Conservation (phyloP, 2,888 invertebrate species). For the Tineola bisselliella region DNA sequence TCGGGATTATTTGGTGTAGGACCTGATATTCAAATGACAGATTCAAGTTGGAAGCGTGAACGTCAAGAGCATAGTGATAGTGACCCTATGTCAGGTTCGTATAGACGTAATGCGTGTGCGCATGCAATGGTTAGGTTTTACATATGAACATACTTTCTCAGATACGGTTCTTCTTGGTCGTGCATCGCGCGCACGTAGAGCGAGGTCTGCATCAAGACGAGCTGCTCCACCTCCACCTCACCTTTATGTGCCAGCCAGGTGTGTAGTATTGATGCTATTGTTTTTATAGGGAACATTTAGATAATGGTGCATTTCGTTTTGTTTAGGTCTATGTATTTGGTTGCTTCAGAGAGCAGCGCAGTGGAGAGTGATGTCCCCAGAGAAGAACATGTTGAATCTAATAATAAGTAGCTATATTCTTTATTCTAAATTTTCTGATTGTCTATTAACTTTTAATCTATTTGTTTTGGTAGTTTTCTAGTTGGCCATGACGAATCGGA, state of each 20-base stretch:
- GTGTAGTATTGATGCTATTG: neutral
- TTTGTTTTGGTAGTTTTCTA: neutral
- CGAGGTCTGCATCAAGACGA: constrained; percentile 69
- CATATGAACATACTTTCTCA: constrained; percentile 22
- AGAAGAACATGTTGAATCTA: constrained; percentile 46
- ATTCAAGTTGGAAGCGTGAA: constrained; percentile 49
- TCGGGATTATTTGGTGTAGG: constrained; percentile 58
- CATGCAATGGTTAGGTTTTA: too few relatives aligned
- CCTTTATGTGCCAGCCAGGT: constrained; percentile 58
- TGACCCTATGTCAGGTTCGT: constrained; percentile 67
- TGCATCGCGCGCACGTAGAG: constrained; percentile 72
- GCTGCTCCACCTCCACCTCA: constrained; percentile 55
- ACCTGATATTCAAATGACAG: constrained; percentile 50
- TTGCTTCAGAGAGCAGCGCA: constrained; percentile 59
- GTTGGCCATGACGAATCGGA: constrained; percentile 34
- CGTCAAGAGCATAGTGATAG: constrained; percentile 70
- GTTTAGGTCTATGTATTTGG: constrained; percentile 54
- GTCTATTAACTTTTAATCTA: neutral
- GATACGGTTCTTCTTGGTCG: constrained; percentile 74
- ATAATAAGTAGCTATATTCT: constrained; percentile 36
- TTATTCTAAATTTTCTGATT: neutral
- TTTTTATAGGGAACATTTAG: too few relatives aligned
- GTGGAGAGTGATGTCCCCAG: constrained; percentile 53
- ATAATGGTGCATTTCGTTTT: too few relatives aligned
- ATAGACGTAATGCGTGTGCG: too few relatives aligned